Evolutionary conservation across 2,888 invertebrate species (phyloP).

Genomic region (Resseliella maxima): DNA sequence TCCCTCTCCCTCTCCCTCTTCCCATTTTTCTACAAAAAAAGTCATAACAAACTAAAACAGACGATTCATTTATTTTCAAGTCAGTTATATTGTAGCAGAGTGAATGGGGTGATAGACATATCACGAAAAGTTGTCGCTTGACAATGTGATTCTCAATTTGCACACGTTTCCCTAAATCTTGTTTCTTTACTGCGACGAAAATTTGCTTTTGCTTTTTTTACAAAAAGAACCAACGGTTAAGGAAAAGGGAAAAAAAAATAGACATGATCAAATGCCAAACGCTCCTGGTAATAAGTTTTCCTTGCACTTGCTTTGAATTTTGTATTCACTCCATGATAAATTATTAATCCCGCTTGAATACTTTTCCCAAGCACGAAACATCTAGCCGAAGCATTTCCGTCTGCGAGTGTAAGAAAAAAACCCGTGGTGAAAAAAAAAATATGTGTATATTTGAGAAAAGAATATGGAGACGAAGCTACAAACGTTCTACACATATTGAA

Average conservation of each 20-base stretch:
- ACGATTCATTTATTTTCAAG: background rate
- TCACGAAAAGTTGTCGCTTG: background rate
- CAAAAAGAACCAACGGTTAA: too few relatives aligned
- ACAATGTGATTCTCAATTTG: background rate
- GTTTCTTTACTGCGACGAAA: background rate
- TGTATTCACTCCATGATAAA: constrained; percentile 32
- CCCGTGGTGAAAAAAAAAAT: background rate
- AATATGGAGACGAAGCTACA: background rate
- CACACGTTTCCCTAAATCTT: background rate
- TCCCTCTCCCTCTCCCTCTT: too few relatives aligned
- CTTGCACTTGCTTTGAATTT: background rate
- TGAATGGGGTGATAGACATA: background rate
- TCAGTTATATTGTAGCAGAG: background rate
- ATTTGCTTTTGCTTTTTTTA: too few relatives aligned
- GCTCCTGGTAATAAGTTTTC: background rate
- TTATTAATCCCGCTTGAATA: constrained; percentile 40
- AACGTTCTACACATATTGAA: constrained; percentile 9
- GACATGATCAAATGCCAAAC: background rate
- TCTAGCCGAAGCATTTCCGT: background rate
- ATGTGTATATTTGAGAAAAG: too few relatives aligned
- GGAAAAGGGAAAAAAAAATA: background rate
- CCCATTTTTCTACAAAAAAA: background rate
- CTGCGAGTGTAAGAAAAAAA: background rate
- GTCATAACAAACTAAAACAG: background rate
- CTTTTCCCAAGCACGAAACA: constrained; percentile 47